Percentiles rank a stretch among this genome's conserved stretches.
Evolutionary conservation across 2,797 vertebrate genomes (phyloP).

Genomic region (Discoglossus pictus): DNA sequence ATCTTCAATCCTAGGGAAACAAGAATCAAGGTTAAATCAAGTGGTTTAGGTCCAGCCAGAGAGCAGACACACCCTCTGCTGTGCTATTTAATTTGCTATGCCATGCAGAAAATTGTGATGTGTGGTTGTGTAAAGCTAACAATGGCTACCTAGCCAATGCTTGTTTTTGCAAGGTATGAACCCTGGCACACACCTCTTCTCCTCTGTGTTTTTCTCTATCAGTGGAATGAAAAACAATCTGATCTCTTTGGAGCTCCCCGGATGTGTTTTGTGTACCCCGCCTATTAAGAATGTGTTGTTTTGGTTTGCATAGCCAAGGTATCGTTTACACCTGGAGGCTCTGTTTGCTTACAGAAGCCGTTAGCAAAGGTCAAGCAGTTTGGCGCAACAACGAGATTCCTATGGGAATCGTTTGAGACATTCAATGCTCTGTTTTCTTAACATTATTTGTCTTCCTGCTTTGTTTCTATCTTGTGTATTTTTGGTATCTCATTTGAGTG

Average conservation of each 20-base stretch:
- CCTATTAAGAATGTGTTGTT: constrained; percentile 33
- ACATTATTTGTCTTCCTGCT: constrained; percentile 45
- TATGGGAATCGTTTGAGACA: constrained; percentile 31
- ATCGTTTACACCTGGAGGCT: constrained; percentile 46
- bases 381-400: constrained; percentile 27
- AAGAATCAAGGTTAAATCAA: background rate
- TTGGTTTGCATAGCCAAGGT: constrained; percentile 41
- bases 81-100: constrained; percentile 48
- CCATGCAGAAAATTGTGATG: constrained; percentile 35
- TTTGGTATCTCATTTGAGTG: constrained; percentile 36
- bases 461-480: constrained; percentile 44
- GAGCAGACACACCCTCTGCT: constrained; percentile 15
- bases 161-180: constrained; percentile 30
- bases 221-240: constrained; percentile 28
- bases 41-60: background rate
- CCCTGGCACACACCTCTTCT: constrained; percentile 32
- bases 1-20: too few species aligned
- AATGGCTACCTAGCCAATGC: constrained; percentile 29
- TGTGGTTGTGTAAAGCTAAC: constrained; percentile 27
- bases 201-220: constrained; percentile 1
- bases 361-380: constrained; percentile 41
- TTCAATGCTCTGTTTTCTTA: constrained; percentile 41
- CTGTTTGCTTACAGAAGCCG: constrained; percentile 42
- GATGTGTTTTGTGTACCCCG: constrained; percentile 30
- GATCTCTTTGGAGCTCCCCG: constrained; percentile 31